A percentile compares a stretch with the other conserved stretches of the same genome.
Conservation (phyloP, 2,113 vertebrate genomes). For the Rallus limicola region DNA sequence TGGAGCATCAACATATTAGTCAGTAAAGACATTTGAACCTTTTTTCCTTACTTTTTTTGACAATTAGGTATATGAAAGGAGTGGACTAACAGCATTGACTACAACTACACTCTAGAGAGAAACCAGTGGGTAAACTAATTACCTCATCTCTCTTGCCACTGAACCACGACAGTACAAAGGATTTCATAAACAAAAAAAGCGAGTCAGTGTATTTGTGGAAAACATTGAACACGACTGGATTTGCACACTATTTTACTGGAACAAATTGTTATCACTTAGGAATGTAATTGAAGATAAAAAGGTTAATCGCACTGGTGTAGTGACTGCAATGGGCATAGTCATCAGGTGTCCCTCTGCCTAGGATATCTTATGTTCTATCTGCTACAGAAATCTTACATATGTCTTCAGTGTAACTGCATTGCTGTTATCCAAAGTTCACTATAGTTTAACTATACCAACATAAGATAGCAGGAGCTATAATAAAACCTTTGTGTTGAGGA, state of each 20-base stretch:
- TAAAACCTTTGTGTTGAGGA: constrained; percentile 12
- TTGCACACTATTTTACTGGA: constrained; percentile 37
- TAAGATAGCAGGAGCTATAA: background rate
- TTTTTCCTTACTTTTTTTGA: constrained; percentile 13
- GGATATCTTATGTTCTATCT: constrained; percentile 6
- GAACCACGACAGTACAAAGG: background rate
- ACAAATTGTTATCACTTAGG: constrained; percentile 35
- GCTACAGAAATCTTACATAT: background rate
- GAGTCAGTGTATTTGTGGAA: background rate
- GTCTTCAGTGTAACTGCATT: background rate
- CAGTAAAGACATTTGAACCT: background rate
- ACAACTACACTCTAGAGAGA: background rate
- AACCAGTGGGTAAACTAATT: background rate
- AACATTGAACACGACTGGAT: constrained; percentile 22
- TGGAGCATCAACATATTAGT: constrained; percentile 6
- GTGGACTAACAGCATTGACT: background rate
- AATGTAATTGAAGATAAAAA: constrained; percentile 33
- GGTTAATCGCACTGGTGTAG: constrained; percentile 13
- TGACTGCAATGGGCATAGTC: background rate
- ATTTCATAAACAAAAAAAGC: background rate
- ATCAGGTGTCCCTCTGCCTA: background rate
- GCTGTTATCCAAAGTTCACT: background rate
- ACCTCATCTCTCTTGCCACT: constrained; percentile 12
- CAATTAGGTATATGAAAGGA: background rate
- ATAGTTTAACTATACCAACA: background rate